Evolutionary conservation across 2,113 vertebrate genomes (phyloP), one percentile per base, ranked within the genome.

Genomic region (Empidonax alnorum): DNA sequence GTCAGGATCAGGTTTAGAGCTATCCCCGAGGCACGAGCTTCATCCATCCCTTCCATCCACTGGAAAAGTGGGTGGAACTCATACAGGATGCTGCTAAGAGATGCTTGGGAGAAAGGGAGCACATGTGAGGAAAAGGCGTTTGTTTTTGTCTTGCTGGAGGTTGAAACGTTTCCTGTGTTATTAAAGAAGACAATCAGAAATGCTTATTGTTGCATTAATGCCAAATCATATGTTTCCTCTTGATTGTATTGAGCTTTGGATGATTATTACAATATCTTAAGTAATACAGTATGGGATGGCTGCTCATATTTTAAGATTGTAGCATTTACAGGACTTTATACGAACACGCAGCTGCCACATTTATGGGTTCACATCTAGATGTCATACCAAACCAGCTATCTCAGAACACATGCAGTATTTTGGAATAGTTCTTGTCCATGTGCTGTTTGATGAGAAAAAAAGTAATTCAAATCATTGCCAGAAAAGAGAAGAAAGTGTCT

Each of bases 1-100:
- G 94, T 95, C 95, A 97, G 78, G 90, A 93, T 77, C 31, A 33
- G 47, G 68, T 94, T 93, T 94, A 80, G 79, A 95, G 91, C 94
- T 41, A 95, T 91, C 93, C 95, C 95, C 82, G 55, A 84, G 66
- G 91, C 92, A 94, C 25, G 12, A 10, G 24, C 80, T 93, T 76
- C 86, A 90, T 92, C 83, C 49, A 39, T 90, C 90, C 91, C 74
- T 62, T 68, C 66, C 31, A 53, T 31, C 44, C 72, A 28, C 67
- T 58, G 56, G 55, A 92, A 91, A 94, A 84, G 47, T 61, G 75
- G 72, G 55, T 90, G 80, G 88, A 88, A 77, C 46, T 59, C 85
- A 55, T 9, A 11, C 5, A 63, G 56, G 71, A 35, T n/a, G 7
- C 7, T 83, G 42, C 50, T 55, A 55, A 85, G 50, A 59, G 63